Evolutionary conservation across 2,797 vertebrate genomes (phyloP).

Genomic region (Epinephelus awoara): DNA sequence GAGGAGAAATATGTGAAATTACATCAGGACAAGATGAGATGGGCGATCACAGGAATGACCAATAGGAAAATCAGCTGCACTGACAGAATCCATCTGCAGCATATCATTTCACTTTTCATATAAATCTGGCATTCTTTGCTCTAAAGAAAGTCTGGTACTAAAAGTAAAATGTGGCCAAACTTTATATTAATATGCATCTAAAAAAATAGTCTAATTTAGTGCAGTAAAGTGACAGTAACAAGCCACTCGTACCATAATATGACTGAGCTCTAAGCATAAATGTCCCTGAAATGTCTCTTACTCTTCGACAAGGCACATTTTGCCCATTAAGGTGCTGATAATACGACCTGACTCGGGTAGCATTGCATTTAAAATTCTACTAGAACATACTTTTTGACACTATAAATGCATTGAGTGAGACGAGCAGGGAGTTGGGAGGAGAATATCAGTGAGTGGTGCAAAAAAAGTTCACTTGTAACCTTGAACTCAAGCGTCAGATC

Average conservation of each 20-base stretch:
- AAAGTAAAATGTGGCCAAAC: neutral
- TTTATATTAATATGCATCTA: neutral
- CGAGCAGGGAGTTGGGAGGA: no score
- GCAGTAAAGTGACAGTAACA: neutral
- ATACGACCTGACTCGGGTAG: neutral
- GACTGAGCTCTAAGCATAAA: neutral
- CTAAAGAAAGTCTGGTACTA: neutral
- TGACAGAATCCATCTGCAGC: neutral
- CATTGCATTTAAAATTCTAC: neutral
- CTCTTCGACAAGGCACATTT: neutral
- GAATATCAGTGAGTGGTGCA: neutral
- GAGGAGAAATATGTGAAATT: conserved; percentile 14
- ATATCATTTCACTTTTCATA: neutral
- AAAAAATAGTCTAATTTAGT: neutral
- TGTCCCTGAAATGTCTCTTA: neutral
- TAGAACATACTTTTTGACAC: neutral
- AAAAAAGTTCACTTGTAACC: neutral
- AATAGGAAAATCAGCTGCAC: neutral
- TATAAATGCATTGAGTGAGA: neutral
- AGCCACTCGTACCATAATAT: neutral
- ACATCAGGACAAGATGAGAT: conserved; percentile 16
- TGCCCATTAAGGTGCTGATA: neutral
- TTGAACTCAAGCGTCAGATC: neutral
- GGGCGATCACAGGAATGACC: conserved; percentile 11
- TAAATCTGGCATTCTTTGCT: neutral